Evolutionary conservation across 1,140 invertebrate genomes (phyloP), one percentile per base, ranked within the genome.

Genomic region (Littorina saxatilis): DNA sequence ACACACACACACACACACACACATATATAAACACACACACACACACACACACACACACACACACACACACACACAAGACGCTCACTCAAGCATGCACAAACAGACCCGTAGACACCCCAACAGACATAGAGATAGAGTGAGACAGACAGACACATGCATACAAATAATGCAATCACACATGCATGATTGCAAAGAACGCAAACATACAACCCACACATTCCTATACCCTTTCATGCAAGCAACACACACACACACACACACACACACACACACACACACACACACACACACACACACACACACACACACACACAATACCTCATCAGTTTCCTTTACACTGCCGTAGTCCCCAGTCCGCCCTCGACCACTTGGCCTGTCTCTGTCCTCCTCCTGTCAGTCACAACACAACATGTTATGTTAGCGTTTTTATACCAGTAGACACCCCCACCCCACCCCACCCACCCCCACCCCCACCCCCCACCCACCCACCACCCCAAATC

Each of bases 281-380:
- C 13, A 35, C 15, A n/a, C 15, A n/a, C 13, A n/a, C 15, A 23
- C 27, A 70, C 11, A 37, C 27, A 37, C 15, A 37, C 9, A 37
- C 37, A 70, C 17, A 70, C 66, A 70, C 17, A 70, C n/a, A 37
- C 4, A 2, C 13, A 15, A 17, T 27, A 88, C 87, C 80, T 87
- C 83, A 61, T 88, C 87, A 74, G 87, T 88, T 35, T 86, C 84
- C 66, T 78, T 87, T 23, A 88, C 82, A 47, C 80, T 66, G 27
- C 47, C 81, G 75, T 88, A 88, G 43, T 88, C 87, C 13, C 74
- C 75, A 50, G 83, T 85, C 9, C 27, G 40, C 1, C 68, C 23
- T 0, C 37, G 63, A 11, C 23, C 35, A 1, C 76, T 78, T 35
- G 76, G 23, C 29, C 39, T 50, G 11, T 58, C 70, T 29, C 40